phyloP scores from a whole-genome alignment of 2,888 invertebrate species.

The Nudaria mundana region DNA sequence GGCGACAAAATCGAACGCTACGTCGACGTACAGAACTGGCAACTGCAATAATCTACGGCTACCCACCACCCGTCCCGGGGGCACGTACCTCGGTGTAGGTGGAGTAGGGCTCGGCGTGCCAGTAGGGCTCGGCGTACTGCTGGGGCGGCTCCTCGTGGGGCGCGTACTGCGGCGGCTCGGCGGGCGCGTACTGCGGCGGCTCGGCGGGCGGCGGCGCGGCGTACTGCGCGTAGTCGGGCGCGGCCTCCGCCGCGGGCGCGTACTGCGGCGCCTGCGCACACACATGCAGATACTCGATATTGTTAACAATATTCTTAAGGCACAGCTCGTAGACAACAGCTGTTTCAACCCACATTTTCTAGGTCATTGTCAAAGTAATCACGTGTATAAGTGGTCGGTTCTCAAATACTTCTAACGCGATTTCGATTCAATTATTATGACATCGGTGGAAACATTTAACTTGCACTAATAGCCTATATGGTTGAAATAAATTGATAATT shows the following conservation, averaged over 20 bases:
- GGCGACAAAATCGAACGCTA: background rate
- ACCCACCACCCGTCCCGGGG: slow-evolving; percentile 13
- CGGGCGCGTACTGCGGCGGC: slow-evolving; percentile 21
- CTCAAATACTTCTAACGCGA: too few relatives aligned
- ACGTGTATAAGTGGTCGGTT: too few relatives aligned
- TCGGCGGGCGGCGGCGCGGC: slow-evolving; percentile 4
- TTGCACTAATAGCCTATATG: too few relatives aligned
- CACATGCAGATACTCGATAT: too few relatives aligned
- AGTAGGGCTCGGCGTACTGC: slow-evolving; percentile 49
- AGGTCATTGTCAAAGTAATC: too few relatives aligned
- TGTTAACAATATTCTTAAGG: too few relatives aligned
- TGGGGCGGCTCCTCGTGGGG: slow-evolving; percentile 40
- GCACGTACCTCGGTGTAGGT: slow-evolving; percentile 52
- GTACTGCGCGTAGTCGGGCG: slow-evolving; percentile 5
- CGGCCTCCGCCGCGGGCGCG: slow-evolving; percentile 15
- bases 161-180: slow-evolving; percentile 33
- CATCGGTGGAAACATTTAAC: too few relatives aligned
- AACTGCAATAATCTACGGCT: too few relatives aligned
- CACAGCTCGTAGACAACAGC: too few relatives aligned
- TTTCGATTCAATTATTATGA: too few relatives aligned
- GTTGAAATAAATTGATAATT: too few relatives aligned
- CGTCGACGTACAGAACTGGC: background rate
- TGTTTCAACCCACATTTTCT: too few relatives aligned
- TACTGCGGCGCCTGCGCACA: slow-evolving; percentile 8
- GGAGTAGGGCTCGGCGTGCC: slow-evolving; percentile 46